Evolutionary conservation across 2,888 invertebrate genomes (phyloP).

Genomic region (Microdon myrmicae): DNA sequence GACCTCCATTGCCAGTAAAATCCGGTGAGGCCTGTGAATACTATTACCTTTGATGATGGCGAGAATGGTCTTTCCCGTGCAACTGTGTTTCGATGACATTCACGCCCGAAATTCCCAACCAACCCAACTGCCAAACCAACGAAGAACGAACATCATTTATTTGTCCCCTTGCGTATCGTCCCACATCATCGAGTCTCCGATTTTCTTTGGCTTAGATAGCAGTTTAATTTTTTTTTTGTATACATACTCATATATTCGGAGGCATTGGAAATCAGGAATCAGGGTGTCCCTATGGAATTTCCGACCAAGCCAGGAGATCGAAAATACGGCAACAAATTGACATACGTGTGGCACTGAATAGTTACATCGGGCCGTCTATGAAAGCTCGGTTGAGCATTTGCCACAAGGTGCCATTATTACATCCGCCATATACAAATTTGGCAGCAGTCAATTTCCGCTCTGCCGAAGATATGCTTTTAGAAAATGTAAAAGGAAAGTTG

Average conservation of each 20-base stretch:
- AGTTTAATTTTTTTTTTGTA: constrained; percentile 4
- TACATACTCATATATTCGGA: neutral
- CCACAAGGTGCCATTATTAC: constrained; percentile 33
- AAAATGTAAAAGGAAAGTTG: constrained; percentile 1
- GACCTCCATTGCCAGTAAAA: constrained; percentile 14
- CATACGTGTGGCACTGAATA: no score
- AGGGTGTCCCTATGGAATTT: constrained; percentile 11
- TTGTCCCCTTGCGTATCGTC: constrained; percentile 10
- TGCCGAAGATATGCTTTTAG: constrained; percentile 20
- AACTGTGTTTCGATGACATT: constrained; percentile 19
- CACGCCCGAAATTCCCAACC: constrained; percentile 19
- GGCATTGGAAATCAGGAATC: constrained; percentile 19
- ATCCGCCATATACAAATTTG: constrained; percentile 42
- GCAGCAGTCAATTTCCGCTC: constrained; percentile 41
- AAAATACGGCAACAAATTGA: constrained; percentile 25
- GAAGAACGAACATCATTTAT: constrained; percentile 13
- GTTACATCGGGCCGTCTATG: constrained; percentile 9
- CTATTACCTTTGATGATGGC: constrained; percentile 3
- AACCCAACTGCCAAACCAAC: no score
- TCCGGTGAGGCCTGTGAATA: constrained; percentile 21
- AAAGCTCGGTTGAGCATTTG: constrained; percentile 13
- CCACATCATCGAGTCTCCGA: constrained; percentile 25
- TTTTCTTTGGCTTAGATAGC: constrained; percentile 24
- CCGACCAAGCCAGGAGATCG: constrained; percentile 20
- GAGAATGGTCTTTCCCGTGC: constrained; percentile 5